phyloP scores from a whole-genome alignment of 2,797 vertebrate genomes.

The Taenioides sp. region DNA sequence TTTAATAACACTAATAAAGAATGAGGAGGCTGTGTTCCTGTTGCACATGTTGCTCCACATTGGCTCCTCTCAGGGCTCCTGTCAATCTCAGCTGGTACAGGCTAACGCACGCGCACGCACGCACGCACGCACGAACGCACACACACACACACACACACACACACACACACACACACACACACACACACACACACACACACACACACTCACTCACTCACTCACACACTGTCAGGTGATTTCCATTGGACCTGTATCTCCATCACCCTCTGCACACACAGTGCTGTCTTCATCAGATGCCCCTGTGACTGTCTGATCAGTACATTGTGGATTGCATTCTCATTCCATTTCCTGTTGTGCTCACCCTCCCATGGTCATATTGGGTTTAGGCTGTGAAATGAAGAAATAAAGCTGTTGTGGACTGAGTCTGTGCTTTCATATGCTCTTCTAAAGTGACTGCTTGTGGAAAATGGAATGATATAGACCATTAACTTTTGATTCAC shows the following conservation, averaged over 20 bases:
- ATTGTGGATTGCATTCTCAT: conserved; percentile 20
- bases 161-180: not conserved
- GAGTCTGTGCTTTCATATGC: conserved; percentile 33
- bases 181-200: not conserved
- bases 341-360: conserved; percentile 29
- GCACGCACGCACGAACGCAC: not conserved
- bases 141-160: not conserved
- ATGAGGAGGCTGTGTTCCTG: not conserved
- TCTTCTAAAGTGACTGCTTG: conserved; percentile 41
- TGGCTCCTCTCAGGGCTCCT: not conserved
- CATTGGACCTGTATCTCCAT: not conserved
- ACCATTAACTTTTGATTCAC: conserved; percentile 63
- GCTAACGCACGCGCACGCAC: not conserved
- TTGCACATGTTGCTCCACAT: not conserved
- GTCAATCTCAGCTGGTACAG: not conserved
- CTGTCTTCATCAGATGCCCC: conserved; percentile 2
- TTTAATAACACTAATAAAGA: not conserved
- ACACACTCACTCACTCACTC: not conserved
- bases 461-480: conserved; percentile 56
- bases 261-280: not conserved
- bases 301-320: conserved; percentile 12
- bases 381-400: conserved; percentile 42
- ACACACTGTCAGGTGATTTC: not conserved
- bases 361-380: conserved; percentile 17
- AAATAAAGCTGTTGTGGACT: conserved; percentile 26